Evolutionary conservation across 2,797 vertebrate genomes (phyloP), one percentile per base, ranked within the genome.

Genomic region (Oreortyx pictus): DNA sequence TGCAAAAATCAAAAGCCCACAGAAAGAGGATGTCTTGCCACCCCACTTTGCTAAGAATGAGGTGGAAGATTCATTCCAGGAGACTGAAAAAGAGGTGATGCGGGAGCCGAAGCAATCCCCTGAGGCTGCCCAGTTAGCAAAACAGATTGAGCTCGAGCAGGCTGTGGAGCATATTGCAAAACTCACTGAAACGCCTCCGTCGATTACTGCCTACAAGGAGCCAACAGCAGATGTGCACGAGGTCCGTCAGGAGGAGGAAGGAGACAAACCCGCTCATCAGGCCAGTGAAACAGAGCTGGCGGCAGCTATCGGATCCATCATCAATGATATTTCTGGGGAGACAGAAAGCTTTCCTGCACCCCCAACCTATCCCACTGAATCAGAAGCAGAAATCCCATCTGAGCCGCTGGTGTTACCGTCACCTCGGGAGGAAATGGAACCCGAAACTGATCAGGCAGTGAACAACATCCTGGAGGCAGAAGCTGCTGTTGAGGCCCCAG

Each of bases 271-370:
- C 0, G 97, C 98, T 0, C 99, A 98, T 86, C 99, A 99, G 91
- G 98, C 99, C 2, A 99, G 98, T 39, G 99, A 99, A 97, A 99
- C 99, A 0, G 99, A 99, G 95, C 98, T 99, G 91, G 99, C 99
- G 10, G 99, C 99, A 1, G 99, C 99, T 82, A 99, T 99, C 2
- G 99, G 99, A 89, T 99, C 99, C 76, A 99, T 99, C 94, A 99
- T 99, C 90, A 99, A 98, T 56, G 99, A 99, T 90, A 97, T 97
- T 78, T 98, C 98, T 83, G 98, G 97, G 66, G 99, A 99, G 95
- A 91, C 98, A 2, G 99, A 99, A 95, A 97, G 92, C 83, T 99
- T 99, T 86, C 98, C 98, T n/a, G 96, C 98, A 29, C 89, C 98
- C 23, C 97, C 99, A 0, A 98, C 98, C 1, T 99, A 98, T 65